Evolutionary conservation across 2,797 vertebrate genomes (phyloP).

Genomic region (Threskiornis aethiopicus): DNA sequence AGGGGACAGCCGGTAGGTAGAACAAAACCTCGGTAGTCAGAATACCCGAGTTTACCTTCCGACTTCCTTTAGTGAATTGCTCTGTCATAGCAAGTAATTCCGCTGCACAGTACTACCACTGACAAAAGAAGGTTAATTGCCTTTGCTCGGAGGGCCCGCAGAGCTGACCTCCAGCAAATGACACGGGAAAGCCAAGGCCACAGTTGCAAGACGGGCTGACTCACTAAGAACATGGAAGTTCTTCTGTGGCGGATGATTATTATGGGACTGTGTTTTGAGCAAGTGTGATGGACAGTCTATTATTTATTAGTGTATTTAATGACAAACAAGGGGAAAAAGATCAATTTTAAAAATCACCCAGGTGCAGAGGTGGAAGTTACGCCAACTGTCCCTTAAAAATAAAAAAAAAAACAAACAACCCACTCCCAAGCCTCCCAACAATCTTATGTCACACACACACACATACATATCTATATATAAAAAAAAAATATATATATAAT

Average conservation of each 20-base stretch:
- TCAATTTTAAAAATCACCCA: background rate
- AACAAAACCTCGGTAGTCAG: background rate
- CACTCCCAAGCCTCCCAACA: background rate
- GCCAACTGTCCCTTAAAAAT: background rate
- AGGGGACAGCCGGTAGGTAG: background rate
- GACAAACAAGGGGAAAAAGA: background rate
- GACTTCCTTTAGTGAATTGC: background rate
- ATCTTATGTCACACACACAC: background rate
- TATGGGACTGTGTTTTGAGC: background rate
- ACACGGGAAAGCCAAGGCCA: background rate
- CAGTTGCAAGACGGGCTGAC: background rate
- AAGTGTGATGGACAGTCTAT: background rate
- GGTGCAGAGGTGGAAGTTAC: background rate
- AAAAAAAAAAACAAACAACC: background rate
- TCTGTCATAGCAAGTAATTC: background rate
- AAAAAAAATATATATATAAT: background rate
- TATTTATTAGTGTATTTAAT: background rate
- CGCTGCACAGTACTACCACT: background rate
- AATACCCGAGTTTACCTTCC: background rate
- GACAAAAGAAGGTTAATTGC: background rate
- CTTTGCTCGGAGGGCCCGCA: background rate
- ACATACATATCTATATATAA: background rate
- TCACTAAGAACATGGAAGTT: background rate
- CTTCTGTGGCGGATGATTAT: background rate
- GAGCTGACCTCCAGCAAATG: background rate